Evolutionary conservation across 2,888 invertebrate genomes (phyloP).

Genomic region (Lysandra bellargus): DNA sequence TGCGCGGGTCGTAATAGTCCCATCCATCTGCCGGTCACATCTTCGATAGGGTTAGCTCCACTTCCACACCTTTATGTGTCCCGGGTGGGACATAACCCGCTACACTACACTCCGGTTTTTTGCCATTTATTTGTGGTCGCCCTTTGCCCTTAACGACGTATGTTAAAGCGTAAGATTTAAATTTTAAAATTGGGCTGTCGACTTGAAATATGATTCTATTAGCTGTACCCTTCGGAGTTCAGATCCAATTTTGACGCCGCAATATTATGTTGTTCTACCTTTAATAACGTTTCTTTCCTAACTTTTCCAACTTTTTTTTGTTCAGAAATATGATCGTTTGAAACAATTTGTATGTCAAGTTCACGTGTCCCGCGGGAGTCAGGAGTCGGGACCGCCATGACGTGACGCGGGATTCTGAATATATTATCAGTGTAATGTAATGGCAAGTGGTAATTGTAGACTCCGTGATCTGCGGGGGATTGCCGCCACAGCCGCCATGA

Average conservation of each 20-base stretch:
- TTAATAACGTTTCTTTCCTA: not conserved
- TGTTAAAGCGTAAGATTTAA: constrained; percentile 48
- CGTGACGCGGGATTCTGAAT: constrained; percentile 62
- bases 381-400: constrained; percentile 28
- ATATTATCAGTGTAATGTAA: constrained; percentile 79
- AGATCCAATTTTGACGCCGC: constrained; percentile 5
- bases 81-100: constrained; percentile 74
- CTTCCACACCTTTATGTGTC: constrained; percentile 78
- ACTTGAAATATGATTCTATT: constrained; percentile 35
- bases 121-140: constrained; percentile 79
- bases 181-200: constrained; percentile 46
- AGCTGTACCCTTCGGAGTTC: not conserved
- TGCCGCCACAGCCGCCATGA: constrained; percentile 50
- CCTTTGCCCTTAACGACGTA: constrained; percentile 68
- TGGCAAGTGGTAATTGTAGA: constrained; percentile 74
- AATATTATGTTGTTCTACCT: not conserved
- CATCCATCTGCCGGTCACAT: constrained; percentile 77
- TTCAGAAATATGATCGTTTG: not conserved
- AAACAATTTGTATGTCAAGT: constrained; percentile 26
- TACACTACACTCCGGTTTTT: constrained; percentile 73
- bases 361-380: constrained; percentile 21
- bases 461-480: constrained; percentile 68
- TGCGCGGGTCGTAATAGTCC: constrained; percentile 72
- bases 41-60: constrained; percentile 79
- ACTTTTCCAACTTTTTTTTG: not conserved